Evolutionary conservation across 2,797 vertebrate species (phyloP).

Genomic region (Rallus crepitans): DNA sequence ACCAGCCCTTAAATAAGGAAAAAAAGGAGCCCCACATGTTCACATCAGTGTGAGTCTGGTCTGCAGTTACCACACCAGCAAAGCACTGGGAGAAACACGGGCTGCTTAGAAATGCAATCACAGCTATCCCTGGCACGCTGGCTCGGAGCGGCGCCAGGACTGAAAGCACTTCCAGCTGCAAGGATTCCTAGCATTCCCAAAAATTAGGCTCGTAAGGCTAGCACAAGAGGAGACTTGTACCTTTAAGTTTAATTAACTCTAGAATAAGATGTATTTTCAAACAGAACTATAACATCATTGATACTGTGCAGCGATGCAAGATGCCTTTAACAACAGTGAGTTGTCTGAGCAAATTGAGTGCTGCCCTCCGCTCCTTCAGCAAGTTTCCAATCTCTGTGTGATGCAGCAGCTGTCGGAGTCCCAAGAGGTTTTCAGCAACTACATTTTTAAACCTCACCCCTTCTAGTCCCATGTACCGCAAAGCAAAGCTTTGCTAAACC

Average conservation of each 20-base stretch:
- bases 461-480: neutral
- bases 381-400: neutral
- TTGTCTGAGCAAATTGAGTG: neutral
- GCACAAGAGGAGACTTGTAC: constrained; percentile 1
- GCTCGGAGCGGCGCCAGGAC: neutral
- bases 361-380: neutral
- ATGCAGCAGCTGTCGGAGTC: neutral
- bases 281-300: neutral
- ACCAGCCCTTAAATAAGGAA: neutral
- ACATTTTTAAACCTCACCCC: neutral
- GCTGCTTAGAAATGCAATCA: neutral
- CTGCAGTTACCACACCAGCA: neutral
- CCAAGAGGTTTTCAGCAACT: neutral
- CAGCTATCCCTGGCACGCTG: neutral
- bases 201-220: neutral
- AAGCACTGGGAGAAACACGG: neutral
- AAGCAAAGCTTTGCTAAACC: neutral
- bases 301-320: neutral
- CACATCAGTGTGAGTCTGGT: neutral
- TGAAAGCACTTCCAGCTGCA: neutral
- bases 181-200: constrained; percentile 1
- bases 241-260: neutral
- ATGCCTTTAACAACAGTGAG: neutral
- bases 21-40: neutral
- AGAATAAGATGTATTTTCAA: neutral